Base-by-base conservation (phyloP, 2,888 invertebrate species). In the Eupithecia exiguata region DNA sequence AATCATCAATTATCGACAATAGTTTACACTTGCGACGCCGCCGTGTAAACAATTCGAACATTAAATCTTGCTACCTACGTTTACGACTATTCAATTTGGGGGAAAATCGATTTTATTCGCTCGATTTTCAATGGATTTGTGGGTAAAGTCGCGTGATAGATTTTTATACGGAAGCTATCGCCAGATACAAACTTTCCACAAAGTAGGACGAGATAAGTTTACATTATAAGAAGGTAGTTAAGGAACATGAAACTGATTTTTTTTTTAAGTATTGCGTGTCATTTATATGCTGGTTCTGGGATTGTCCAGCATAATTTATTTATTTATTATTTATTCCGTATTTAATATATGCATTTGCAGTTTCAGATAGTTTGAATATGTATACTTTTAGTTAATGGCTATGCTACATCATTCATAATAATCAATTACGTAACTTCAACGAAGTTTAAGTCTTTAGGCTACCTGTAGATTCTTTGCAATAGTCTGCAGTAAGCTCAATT, bases 91-190 rank as follows among this genome's bases (percentile, higher is more conserved):
- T 91, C 89, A 91, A 93, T 94, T 93, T 92, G 92, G 92, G 91
- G 94, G 93, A 94, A 94, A 93, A 94, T 94, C 94, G 93, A 93
- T 94, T 94, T 94, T 94, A 94, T 94, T 94, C 93, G 94, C 94
- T 90, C 84, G 89, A 82, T 88, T 91, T 92, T 87, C 87, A 90
- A 92, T 93, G 91, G 91, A 89, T 90, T 87, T 83, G 86, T 84
- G 88, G 80, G 87, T 88, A 92, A 90, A 93, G 87, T 93, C 87
- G 93, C 89, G 87, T 89, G 90, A 81, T 82, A 81, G 85, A 68
- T 74, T 89, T 92, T 92, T 84, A 87, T 84, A 81, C 86, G 93
- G 93, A 94, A 94, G 93, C 92, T 92, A 92, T 91, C 84, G 84
- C 88, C 89, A 65, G 90, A 58, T 58, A 58, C 7, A 25, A 25